A percentile compares a stretch with the other conserved stretches of the same genome.
Evolutionary conservation across 2,113 vertebrate genomes (phyloP).

Genomic region (Boulengerochromis microlepis): DNA sequence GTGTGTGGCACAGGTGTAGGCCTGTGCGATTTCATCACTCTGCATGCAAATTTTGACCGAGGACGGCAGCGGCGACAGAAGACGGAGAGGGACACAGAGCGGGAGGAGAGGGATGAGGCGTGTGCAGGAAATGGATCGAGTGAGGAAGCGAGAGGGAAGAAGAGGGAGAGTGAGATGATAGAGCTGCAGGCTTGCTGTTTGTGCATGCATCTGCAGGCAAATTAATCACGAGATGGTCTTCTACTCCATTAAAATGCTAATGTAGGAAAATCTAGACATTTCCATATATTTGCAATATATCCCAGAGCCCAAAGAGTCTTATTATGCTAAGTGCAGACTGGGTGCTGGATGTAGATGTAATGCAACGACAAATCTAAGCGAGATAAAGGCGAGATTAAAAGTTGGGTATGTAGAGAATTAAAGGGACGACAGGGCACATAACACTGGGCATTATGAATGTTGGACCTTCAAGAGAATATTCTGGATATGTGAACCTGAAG

Average conservation of each 20-base stretch:
- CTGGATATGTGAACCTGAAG: neutral
- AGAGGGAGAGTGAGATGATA: constrained; percentile 34
- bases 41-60: constrained; percentile 51
- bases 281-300: constrained; percentile 56
- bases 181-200: constrained; percentile 52
- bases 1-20: constrained; percentile 53
- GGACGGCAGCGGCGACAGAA: neutral
- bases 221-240: constrained; percentile 57
- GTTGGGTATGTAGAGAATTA: neutral
- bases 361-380: constrained; percentile 5
- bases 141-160: neutral
- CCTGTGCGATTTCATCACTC: constrained; percentile 49
- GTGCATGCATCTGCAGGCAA: constrained; percentile 58
- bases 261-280: constrained; percentile 61
- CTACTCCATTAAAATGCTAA: constrained; percentile 74
- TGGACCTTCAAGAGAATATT: neutral
- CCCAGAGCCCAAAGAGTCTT: constrained; percentile 37
- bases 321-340: constrained; percentile 35
- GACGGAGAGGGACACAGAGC: neutral
- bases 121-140: constrained; percentile 31
- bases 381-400: constrained; percentile 22
- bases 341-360: constrained; percentile 10
- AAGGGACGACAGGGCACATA: neutral
- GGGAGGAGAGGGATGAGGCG: neutral
- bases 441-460: neutral